Percentiles rank a stretch among this genome's conserved stretches.
Conservation (phyloP, 2,797 vertebrate genomes). For the Pangasius krempfi region DNA sequence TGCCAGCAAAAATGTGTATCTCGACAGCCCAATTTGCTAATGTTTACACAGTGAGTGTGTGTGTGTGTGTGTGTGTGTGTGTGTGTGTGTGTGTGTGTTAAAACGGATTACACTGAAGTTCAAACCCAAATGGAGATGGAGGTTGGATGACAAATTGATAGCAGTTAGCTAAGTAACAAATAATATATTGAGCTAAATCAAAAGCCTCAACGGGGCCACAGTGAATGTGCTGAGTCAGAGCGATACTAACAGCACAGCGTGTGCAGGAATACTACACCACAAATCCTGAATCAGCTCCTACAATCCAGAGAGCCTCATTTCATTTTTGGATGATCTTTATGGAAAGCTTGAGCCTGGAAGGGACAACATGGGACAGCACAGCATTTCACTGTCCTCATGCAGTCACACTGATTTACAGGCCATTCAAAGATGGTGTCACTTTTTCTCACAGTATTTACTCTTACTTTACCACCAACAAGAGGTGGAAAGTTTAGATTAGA, state of each 20-base stretch:
- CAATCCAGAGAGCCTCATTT: background rate
- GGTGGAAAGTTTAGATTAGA: too few species aligned
- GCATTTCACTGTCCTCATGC: background rate
- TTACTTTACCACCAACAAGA: background rate
- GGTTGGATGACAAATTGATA: background rate
- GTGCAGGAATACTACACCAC: background rate
- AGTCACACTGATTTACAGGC: background rate
- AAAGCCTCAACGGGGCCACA: background rate
- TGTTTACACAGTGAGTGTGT: background rate
- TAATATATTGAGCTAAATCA: background rate
- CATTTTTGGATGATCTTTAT: conserved; percentile 6
- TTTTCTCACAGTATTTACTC: background rate
- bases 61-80: too few species aligned
- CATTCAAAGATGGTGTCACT: background rate
- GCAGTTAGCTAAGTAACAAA: background rate
- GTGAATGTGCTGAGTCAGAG: background rate
- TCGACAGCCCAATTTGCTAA: background rate
- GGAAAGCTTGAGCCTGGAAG: background rate
- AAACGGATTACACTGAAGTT: background rate
- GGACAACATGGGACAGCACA: background rate
- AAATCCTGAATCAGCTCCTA: conserved; percentile 8
- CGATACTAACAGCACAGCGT: background rate
- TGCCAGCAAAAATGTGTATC: background rate
- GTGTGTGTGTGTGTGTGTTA: background rate
- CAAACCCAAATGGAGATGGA: background rate